Evolutionary conservation across 2,797 vertebrate genomes (phyloP).

Genomic region (Odontamblyopus rebecca): DNA sequence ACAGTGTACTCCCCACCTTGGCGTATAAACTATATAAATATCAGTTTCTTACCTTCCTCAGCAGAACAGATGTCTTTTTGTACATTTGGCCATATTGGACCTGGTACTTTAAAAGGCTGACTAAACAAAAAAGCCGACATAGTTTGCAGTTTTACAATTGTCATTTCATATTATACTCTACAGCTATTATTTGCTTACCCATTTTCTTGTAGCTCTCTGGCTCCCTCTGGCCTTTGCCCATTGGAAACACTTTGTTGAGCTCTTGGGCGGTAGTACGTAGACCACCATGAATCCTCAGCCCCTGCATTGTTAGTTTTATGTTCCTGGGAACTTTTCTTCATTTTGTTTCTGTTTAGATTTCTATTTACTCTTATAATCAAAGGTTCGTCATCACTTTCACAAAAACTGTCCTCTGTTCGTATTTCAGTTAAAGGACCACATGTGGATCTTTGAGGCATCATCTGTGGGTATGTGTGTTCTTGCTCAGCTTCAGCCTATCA

Average conservation of each 20-base stretch:
- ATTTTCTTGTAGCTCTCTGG: conserved; percentile 33
- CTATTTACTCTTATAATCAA: neutral
- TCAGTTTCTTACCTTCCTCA: conserved; percentile 40
- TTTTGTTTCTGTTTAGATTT: neutral
- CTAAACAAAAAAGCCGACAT: conserved; percentile 33
- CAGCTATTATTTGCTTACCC: conserved; percentile 40
- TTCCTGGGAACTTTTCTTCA: conserved; percentile 1
- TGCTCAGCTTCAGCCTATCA: conserved; percentile 31
- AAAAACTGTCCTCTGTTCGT: conserved; percentile 9
- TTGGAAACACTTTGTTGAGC: conserved; percentile 6
- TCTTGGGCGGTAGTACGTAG: conserved; percentile 31
- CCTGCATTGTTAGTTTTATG: conserved; percentile 15
- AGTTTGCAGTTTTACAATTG: too few relatives aligned
- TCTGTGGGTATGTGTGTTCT: conserved; percentile 17
- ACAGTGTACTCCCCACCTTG: too few relatives aligned
- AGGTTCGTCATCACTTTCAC: neutral
- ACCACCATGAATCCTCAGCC: conserved; percentile 4
- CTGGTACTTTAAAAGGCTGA: conserved; percentile 28
- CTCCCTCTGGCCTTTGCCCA: conserved; percentile 45
- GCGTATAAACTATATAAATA: neutral
- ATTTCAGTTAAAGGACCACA: neutral
- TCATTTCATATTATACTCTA: neutral
- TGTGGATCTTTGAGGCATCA: conserved; percentile 1
- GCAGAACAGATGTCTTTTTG: conserved; percentile 7
- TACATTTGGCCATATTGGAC: conserved; percentile 19